Percentiles rank a stretch among this genome's conserved stretches.
Conservation (phyloP, 2,888 invertebrate genomes). For the Arrhopalites spinosus region DNA sequence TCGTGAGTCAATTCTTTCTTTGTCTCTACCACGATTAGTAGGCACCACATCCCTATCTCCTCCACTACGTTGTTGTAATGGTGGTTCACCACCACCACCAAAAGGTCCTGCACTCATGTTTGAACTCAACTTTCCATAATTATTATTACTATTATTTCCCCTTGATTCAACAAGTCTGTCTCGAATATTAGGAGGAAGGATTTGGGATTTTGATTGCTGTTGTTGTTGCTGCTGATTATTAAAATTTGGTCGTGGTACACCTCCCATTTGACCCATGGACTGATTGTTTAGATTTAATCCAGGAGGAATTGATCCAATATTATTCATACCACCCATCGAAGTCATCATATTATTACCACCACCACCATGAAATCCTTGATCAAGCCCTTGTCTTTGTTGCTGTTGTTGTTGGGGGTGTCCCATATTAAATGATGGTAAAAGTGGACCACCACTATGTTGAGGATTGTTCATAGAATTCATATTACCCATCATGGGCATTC, state of each 20-base stretch:
- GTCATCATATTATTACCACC: too few species aligned
- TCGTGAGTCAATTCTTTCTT: conserved; percentile 31
- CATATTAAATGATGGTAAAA: neutral
- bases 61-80: conserved; percentile 47
- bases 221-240: neutral
- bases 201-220: neutral
- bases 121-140: neutral
- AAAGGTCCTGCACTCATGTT: neutral
- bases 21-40: conserved; percentile 52
- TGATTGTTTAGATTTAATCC: conserved; percentile 10
- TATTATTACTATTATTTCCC: neutral
- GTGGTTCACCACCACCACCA: too few species aligned
- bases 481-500: conserved; percentile 2
- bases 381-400: neutral
- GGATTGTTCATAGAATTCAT: neutral
- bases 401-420: conserved; percentile 13
- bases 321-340: neutral
- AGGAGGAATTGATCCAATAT: neutral
- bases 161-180: neutral
- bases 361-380: conserved; percentile 1
- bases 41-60: conserved; percentile 59
- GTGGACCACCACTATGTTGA: neutral
- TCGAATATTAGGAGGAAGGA: conserved; percentile 7
- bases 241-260: conserved; percentile 16
- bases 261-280: conserved; percentile 5